phyloP scores from a whole-genome alignment of 2,888 invertebrate genomes.

The Leptarthrus brevirostris region DNA sequence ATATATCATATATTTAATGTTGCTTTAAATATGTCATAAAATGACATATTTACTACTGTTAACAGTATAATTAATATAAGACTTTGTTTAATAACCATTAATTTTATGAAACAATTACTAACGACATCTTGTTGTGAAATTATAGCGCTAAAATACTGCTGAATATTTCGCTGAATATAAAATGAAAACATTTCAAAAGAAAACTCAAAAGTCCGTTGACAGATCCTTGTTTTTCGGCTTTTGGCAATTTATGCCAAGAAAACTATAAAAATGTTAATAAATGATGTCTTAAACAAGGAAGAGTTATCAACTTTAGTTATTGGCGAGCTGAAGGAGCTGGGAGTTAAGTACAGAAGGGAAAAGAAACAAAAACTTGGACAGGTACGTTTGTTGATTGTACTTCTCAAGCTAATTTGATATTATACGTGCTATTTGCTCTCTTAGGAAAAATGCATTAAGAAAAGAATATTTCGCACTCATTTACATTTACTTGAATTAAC shows the following conservation, averaged over 20 bases:
- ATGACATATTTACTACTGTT: too few relatives aligned
- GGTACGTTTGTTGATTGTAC: slow-evolving; percentile 65
- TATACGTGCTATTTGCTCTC: not conserved
- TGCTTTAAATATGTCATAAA: too few relatives aligned
- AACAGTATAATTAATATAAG: too few relatives aligned
- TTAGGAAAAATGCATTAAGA: slow-evolving; percentile 56
- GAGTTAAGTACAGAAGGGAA: slow-evolving; percentile 78
- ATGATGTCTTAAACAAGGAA: slow-evolving; percentile 70
- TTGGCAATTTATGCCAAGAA: not conserved
- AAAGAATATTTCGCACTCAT: slow-evolving; percentile 70
- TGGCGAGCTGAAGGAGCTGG: slow-evolving; percentile 75
- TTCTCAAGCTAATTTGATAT: not conserved
- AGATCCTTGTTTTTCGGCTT: not conserved
- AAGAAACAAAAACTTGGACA: slow-evolving; percentile 72
- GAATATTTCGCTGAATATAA: not conserved
- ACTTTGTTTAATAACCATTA: too few relatives aligned
- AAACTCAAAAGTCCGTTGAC: slow-evolving; percentile 13
- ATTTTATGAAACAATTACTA: too few relatives aligned
- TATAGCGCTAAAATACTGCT: not conserved
- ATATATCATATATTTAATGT: too few relatives aligned
- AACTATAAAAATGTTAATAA: slow-evolving; percentile 70
- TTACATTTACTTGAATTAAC: slow-evolving; percentile 69
- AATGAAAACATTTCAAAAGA: slow-evolving; percentile 13
- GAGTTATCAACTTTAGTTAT: slow-evolving; percentile 71
- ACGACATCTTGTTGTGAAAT: too few relatives aligned